phyloP scores from a whole-genome alignment of 2,888 invertebrate genomes.

The Parelbella ahira region DNA sequence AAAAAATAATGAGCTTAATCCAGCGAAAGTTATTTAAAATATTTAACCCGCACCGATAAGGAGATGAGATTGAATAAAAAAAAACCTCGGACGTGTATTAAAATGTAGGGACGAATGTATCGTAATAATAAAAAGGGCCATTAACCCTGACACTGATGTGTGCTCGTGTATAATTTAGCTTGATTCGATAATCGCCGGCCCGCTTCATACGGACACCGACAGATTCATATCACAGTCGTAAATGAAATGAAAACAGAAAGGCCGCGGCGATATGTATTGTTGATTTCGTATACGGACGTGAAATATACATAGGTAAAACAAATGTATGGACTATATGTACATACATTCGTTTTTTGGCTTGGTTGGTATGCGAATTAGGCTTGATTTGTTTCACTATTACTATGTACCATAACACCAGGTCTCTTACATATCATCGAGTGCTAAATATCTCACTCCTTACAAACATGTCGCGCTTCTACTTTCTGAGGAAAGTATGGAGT shows the following conservation, averaged over 20 bases:
- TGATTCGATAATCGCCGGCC: slow-evolving; percentile 22
- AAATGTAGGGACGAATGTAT: slow-evolving; percentile 14
- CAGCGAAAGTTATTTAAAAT: slow-evolving; percentile 7
- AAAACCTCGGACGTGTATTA: slow-evolving; percentile 13
- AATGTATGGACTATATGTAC: too few species aligned
- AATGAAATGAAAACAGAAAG: slow-evolving; percentile 49
- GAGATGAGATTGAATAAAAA: slow-evolving; percentile 12
- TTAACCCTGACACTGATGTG: slow-evolving; percentile 32
- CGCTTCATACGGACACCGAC: slow-evolving; percentile 18
- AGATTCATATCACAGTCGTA: slow-evolving; percentile 33
- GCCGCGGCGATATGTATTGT: slow-evolving; percentile 35
- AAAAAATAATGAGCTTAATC: too few species aligned
- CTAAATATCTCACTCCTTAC: too few species aligned
- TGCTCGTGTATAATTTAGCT: slow-evolving; percentile 34
- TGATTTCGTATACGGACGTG: slow-evolving; percentile 40
- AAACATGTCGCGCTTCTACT: too few species aligned
- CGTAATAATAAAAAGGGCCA: slow-evolving; percentile 22
- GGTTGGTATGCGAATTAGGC: too few species aligned
- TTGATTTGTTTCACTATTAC: too few species aligned
- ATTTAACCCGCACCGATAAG: not conserved
- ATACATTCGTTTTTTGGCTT: too few species aligned
- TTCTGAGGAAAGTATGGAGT: too few species aligned
- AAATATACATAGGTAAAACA: too few species aligned
- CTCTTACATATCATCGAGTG: too few species aligned
- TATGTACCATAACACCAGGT: too few species aligned